Conservation (phyloP, 2,888 invertebrate species). For the Bombylius major region DNA sequence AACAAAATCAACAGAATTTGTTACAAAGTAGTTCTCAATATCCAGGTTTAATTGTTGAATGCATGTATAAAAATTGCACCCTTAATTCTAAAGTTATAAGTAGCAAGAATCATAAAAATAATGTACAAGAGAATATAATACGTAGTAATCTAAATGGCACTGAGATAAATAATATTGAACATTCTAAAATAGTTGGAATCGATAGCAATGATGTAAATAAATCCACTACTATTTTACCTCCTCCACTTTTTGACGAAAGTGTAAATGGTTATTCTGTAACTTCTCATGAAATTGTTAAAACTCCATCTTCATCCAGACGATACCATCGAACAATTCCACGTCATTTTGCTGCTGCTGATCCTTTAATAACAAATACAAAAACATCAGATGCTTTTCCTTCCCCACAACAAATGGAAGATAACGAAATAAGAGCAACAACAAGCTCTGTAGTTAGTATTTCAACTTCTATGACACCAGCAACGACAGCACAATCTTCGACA, state of each 20-base stretch:
- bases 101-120: slow-evolving; percentile 3
- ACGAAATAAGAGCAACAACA: slow-evolving; percentile 4
- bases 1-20: slow-evolving; percentile 6
- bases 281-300: slow-evolving; percentile 20
- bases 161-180: background rate
- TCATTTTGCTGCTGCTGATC: slow-evolving; percentile 34
- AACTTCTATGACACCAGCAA: slow-evolving; percentile 6
- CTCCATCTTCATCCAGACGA: slow-evolving; percentile 32
- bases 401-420: background rate
- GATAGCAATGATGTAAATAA: background rate
- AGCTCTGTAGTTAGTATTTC: slow-evolving; percentile 10
- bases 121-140: background rate
- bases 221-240: slow-evolving; percentile 12
- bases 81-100: slow-evolving; percentile 19
- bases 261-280: background rate
- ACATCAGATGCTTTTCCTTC: slow-evolving; percentile 7
- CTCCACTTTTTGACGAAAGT: slow-evolving; percentile 15
- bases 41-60: slow-evolving; percentile 22
- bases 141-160: background rate
- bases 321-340: slow-evolving; percentile 38
- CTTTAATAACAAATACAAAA: slow-evolving; percentile 12
- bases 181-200: background rate
- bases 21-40: slow-evolving; percentile 8
- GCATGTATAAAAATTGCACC: slow-evolving; percentile 35
- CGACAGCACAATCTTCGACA: slow-evolving; percentile 5